Base-by-base conservation (phyloP, 1,140 invertebrate genomes). In the Aphaenogaster ashmeadi region DNA sequence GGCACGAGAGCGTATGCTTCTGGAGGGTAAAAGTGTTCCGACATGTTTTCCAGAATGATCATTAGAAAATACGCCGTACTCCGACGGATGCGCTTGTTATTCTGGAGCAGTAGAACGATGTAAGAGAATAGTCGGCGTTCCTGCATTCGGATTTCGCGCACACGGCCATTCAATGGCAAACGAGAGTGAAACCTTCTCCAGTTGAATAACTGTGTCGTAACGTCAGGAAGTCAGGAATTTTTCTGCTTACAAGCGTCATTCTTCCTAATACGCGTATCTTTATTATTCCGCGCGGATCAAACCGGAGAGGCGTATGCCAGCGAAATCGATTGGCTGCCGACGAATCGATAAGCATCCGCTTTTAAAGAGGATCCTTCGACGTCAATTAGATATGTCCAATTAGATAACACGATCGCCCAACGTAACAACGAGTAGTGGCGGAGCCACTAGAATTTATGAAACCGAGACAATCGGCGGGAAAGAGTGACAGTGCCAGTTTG, bases 151-250 rank as follows among this genome's bases (percentile, higher is more conserved):
- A 90, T 90, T 90, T 90, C 86, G 89, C 60, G 87, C 58, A 47
- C 85, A 47, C 62, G 36, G 50, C 41, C 54, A 56, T 64, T 69
- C 77, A 83, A 58, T 67, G 50, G 41, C 86, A 54, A 86, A 88
- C 88, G 80, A 90, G 88, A 90, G 89, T 90, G 89, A 90, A 90
- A 90, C 86, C 62, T 27, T 79, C 27, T 41, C 60, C 74, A 80
- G 80, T 90, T 90, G 89, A 86, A 90, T 90, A 90, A 90, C 88
- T 54, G 86, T 86, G 88, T 90, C 86, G 89, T 85, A 90, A 90
- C 86, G 52, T 41, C 58, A 88, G 86, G 79, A 90, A 90, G 71
- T 78, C 52, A 6, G 58, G 27, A 21, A 41, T 44, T 75, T 64
- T 69, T 58, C 15, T 15, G 50, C 47, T 47, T 41, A n/a, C 11